These are phyloP conservation scores for Philantomba maxwellii DNA, from an alignment of 2,113 vertebrate genomes.

Conservation along the genomic window DNA sequence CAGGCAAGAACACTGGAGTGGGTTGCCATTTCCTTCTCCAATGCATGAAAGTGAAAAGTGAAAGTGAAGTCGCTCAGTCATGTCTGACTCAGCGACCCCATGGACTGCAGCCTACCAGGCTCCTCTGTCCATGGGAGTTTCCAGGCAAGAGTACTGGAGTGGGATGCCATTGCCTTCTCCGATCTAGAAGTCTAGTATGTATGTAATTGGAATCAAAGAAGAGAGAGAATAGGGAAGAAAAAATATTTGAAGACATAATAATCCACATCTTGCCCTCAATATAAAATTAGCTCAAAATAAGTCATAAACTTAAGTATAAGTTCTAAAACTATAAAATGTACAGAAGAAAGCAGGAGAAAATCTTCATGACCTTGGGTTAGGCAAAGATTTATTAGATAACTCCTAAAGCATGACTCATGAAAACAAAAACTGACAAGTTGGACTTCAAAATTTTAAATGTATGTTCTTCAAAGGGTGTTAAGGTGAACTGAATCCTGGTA, in stretches of 20 bases:
- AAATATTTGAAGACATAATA: neutral
- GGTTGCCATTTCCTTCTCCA: too few species aligned
- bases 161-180: too few species aligned
- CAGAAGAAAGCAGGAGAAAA: neutral
- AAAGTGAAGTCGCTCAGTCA: too few species aligned
- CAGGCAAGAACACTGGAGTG: too few species aligned
- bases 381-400: neutral
- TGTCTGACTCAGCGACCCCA: too few species aligned
- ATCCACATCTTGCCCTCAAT: neutral
- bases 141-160: too few species aligned
- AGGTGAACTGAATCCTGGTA: neutral
- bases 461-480: neutral
- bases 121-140: too few species aligned
- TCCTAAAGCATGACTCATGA: neutral
- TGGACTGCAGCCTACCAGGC: too few species aligned
- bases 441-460: neutral
- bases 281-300: neutral
- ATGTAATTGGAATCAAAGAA: neutral
- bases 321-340: neutral
- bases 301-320: neutral
- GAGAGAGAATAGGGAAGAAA: neutral
- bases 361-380: neutral
- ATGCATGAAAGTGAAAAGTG: too few species aligned
- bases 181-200: neutral
- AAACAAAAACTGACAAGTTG: neutral